phyloP scores from a whole-genome alignment of 2,888 invertebrate genomes.

The Drosophila kuntzei region DNA sequence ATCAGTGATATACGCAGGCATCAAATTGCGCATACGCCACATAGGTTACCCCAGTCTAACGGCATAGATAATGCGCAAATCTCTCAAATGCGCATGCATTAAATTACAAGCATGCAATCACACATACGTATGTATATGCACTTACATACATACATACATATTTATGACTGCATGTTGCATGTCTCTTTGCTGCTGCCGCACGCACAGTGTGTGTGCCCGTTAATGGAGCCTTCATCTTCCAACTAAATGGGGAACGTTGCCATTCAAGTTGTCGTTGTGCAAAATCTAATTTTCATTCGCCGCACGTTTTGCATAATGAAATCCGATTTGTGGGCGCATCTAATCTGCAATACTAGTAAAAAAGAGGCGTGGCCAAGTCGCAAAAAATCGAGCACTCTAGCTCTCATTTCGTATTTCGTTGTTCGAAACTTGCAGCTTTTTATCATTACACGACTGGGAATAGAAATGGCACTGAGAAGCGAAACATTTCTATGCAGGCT shows the following conservation, averaged over 20 bases:
- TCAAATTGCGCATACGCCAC: conserved; percentile 56
- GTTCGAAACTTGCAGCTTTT: conserved; percentile 8
- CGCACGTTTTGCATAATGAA: conserved; percentile 78
- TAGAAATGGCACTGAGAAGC: conserved; percentile 4
- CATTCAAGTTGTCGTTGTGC: conserved; percentile 51
- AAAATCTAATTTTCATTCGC: conserved; percentile 74
- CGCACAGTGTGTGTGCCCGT: conserved; percentile 33
- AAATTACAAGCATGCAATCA: conserved; percentile 37
- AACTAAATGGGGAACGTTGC: conserved; percentile 36
- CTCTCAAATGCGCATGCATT: conserved; percentile 58
- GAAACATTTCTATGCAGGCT: conserved; percentile 21
- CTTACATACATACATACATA: conserved; percentile 5
- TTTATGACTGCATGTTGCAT: conserved; percentile 25
- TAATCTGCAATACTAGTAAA: conserved; percentile 20
- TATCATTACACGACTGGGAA: conserved; percentile 21
- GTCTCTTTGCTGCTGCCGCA: conserved; percentile 22
- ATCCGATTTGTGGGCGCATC: conserved; percentile 62
- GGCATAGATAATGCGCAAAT: conserved; percentile 53
- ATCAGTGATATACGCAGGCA: conserved; percentile 41
- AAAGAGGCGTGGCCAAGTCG: conserved; percentile 27
- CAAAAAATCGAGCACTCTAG: conserved; percentile 49
- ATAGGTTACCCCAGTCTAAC: conserved; percentile 27
- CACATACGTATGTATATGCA: too few species aligned
- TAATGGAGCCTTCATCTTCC: conserved; percentile 54
- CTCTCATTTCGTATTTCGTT: conserved; percentile 8